Conservation (phyloP, 2,113 vertebrate genomes). For the Ellobius talpinus region DNA sequence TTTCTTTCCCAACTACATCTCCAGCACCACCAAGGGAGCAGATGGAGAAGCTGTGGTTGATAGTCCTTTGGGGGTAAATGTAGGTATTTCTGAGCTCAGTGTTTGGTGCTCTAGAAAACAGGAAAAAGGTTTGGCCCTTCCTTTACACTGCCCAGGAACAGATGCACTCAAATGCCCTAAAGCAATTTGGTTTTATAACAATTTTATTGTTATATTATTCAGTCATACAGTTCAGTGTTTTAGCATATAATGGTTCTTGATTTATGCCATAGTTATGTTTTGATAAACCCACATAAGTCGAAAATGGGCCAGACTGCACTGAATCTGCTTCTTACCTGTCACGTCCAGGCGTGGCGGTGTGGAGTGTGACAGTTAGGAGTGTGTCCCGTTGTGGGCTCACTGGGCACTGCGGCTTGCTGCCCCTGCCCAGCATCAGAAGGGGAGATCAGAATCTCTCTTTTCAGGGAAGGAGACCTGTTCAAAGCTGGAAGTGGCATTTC, state of each 20-base stretch:
- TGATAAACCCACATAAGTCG: neutral
- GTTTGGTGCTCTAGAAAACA: neutral
- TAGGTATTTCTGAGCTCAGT: neutral
- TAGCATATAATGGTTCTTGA: neutral
- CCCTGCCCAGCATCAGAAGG: neutral
- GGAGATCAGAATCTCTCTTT: neutral
- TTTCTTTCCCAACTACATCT: neutral
- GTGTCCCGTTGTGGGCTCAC: neutral
- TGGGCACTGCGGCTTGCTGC: neutral
- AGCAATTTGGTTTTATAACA: neutral
- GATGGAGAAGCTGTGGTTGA: neutral
- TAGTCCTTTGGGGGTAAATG: neutral
- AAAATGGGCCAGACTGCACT: neutral
- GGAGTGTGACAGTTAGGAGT: neutral
- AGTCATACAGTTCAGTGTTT: neutral
- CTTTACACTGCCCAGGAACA: neutral
- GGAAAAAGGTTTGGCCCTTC: neutral
- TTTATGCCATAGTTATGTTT: neutral
- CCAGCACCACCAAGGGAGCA: neutral
- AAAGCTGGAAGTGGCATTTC: neutral
- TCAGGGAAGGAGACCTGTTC: neutral
- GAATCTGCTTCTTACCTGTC: neutral
- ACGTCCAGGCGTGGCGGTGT: neutral
- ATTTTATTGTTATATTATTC: neutral
- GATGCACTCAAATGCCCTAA: neutral